Conservation (phyloP, 2,888 invertebrate genomes). For the Helicoverpa assulta region DNA sequence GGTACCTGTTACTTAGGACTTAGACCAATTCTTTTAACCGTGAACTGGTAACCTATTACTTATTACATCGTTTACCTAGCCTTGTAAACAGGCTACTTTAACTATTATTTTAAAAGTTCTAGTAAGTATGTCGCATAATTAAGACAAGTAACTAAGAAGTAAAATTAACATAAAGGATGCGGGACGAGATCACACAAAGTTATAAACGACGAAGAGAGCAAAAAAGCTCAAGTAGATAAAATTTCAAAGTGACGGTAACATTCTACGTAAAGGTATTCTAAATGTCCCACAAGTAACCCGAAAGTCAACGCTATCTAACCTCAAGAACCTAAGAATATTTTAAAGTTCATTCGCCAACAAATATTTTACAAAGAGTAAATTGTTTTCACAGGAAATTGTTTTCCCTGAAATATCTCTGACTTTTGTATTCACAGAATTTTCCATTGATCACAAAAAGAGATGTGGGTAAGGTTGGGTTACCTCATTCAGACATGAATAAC, state of each 20-base stretch:
- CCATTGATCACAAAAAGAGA: slow-evolving; percentile 54
- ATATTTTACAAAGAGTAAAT: slow-evolving; percentile 61
- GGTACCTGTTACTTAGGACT: too few species aligned
- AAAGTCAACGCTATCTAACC: slow-evolving; percentile 36
- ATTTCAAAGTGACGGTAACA: slow-evolving; percentile 4
- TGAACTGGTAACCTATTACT: too few species aligned
- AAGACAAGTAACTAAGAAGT: too few species aligned
- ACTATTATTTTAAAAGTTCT: too few species aligned
- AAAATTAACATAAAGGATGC: too few species aligned
- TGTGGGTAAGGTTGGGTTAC: slow-evolving; percentile 14
- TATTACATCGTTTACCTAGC: too few species aligned
- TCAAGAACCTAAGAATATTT: slow-evolving; percentile 23
- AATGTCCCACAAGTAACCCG: slow-evolving; percentile 39
- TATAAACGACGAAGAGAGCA: too few species aligned
- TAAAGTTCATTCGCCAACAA: slow-evolving; percentile 49
- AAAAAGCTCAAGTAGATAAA: too few species aligned
- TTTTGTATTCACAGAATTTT: slow-evolving; percentile 52
- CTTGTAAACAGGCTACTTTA: too few species aligned
- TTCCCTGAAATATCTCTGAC: slow-evolving; percentile 41
- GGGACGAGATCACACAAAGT: too few species aligned
- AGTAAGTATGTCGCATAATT: too few species aligned
- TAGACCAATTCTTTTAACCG: too few species aligned
- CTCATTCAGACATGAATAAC: slow-evolving; percentile 56
- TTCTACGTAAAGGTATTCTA: slow-evolving; percentile 13
- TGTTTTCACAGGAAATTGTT: slow-evolving; percentile 56